These are phyloP conservation scores for Diachrysia chrysitis DNA, from an alignment of 2,888 invertebrate species.

Conservation along the genomic window DNA sequence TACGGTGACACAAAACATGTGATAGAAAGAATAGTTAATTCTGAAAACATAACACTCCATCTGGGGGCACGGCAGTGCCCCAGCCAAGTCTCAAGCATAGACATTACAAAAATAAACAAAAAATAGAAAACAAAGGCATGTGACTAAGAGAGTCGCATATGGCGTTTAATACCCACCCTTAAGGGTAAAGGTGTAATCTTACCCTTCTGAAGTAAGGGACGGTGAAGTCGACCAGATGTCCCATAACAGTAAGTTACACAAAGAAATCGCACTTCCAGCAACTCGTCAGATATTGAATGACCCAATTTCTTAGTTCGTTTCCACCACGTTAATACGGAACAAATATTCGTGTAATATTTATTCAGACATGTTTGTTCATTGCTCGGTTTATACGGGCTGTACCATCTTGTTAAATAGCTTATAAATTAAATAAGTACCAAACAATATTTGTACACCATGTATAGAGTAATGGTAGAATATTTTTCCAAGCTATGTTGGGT, in stretches of 20 bases:
- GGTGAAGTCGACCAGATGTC: neutral
- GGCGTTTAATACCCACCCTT: constrained; percentile 4
- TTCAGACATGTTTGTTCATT: constrained; percentile 1
- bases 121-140: neutral
- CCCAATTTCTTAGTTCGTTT: neutral
- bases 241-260: constrained; percentile 2
- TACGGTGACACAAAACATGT: no score
- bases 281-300: neutral
- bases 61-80: no score
- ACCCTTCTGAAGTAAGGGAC: constrained; percentile 1
- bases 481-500: no score
- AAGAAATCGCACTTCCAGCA: constrained; percentile 1
- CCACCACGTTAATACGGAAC: constrained; percentile 2
- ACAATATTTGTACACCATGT: no score
- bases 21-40: no score
- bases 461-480: no score
- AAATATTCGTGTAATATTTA: constrained; percentile 4
- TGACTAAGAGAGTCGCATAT: neutral
- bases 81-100: no score
- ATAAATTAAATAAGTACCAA: no score
- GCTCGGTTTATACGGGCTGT: neutral
- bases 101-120: neutral
- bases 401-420: neutral
- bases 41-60: neutral
- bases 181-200: constrained; percentile 5